phyloP scores from a whole-genome alignment of 2,113 vertebrate genomes.

The Thunnus thynnus region DNA sequence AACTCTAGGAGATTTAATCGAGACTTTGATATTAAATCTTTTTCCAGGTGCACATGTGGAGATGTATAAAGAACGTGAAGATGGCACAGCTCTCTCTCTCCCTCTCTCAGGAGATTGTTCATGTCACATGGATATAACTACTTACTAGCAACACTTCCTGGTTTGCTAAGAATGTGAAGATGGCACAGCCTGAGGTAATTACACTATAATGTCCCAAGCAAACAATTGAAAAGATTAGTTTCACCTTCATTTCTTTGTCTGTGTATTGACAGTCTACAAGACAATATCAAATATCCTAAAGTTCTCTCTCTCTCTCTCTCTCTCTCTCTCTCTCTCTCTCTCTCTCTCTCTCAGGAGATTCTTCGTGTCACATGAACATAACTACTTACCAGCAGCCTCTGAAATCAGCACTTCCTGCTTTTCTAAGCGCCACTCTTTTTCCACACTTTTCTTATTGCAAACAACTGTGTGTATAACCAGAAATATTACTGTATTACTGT shows the following conservation, averaged over 20 bases:
- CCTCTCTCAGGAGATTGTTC: too few relatives aligned
- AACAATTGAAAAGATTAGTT: background rate
- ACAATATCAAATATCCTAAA: background rate
- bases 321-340: too few relatives aligned
- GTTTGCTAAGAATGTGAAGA: too few relatives aligned
- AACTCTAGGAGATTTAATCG: background rate
- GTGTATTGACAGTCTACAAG: background rate
- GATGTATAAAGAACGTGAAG: too few relatives aligned
- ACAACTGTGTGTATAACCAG: background rate
- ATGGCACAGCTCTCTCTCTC: too few relatives aligned
- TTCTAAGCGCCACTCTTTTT: accelerated
- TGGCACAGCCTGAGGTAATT: background rate
- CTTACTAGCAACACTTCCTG: too few relatives aligned
- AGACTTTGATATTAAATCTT: background rate
- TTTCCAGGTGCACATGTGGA: background rate
- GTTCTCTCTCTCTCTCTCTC: background rate
- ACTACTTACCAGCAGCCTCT: background rate
- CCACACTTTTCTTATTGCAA: background rate
- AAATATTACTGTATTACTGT: background rate
- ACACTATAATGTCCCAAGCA: background rate
- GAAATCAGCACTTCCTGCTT: conserved; percentile 39
- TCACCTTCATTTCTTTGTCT: background rate
- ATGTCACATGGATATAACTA: too few relatives aligned
- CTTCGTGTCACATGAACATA: accelerated
- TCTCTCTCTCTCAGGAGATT: conserved; percentile 7